Evolutionary conservation across 1,140 invertebrate species (phyloP), one percentile per base, ranked within the genome.

Genomic region (Neodiprion fabricii): DNA sequence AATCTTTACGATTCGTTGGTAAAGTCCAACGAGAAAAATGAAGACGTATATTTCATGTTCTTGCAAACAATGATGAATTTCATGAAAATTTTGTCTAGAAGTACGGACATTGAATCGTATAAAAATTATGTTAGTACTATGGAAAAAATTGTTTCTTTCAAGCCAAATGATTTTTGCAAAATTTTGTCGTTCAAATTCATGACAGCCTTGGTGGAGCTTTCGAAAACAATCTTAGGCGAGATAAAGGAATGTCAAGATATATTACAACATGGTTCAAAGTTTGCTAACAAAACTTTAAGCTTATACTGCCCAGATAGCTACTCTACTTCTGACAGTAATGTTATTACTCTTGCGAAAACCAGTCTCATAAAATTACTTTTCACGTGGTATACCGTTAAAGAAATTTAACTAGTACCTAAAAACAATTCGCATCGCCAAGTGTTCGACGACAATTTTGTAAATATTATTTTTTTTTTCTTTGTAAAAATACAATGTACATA

Each of bases 221-320:
- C 74, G 1, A 77, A 74, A 72, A 50, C 70, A n/a, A 40, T 82
- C n/a, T 73, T 79, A 1, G 74, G 75, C 8, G 73, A 81, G 73
- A 17, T 79, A n/a, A 75, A 76, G 7, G 83, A 83, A 71, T 85
- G 79, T 71, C 77, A 84, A 66, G 77, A 82, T 77, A 77, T 85
- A 53, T 53, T 82, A 12, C 48, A 78, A 70, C 81, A 82, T 76
- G 85, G 82, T 50, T 83, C 79, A 76, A 68, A 82, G 70, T 86
- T 79, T 79, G 53, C 53, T 9, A 61, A 12, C 9, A 61, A 61
- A 61, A 61, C 11, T 61, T 61, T 17, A 61, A 5, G n/a, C 11
- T 61, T 17, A 14, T 5, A 61, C n/a, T 61, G 53, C 53, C 53
- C 4, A 61, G n/a, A 17, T 40, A 40, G 5, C 28, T 5, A 40